Percentiles rank a stretch among this genome's conserved stretches.
Conservation (phyloP, 2,113 vertebrate genomes). For the Empidonax traillii region DNA sequence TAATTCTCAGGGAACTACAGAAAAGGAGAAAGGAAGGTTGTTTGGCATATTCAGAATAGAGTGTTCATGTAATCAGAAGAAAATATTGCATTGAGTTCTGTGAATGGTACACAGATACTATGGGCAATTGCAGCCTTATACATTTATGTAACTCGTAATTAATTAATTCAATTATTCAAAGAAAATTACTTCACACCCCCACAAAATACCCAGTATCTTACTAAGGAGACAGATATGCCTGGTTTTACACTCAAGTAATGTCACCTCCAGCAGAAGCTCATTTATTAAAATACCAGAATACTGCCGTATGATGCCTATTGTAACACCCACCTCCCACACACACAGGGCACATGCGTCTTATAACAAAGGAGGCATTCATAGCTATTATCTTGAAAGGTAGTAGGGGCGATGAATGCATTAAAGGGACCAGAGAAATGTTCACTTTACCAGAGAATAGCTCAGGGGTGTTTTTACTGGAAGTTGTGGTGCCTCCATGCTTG, state of each 20-base stretch:
- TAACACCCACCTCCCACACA: conserved; percentile 65
- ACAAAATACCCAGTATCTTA: conserved; percentile 41
- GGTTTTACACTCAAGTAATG: conserved; percentile 54
- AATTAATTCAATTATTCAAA: conserved; percentile 69
- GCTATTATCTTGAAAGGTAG: conserved; percentile 43
- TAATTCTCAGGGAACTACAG: conserved; percentile 7
- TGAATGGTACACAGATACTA: conserved; percentile 64
- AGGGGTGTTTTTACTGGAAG: not conserved
- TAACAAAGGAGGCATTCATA: conserved; percentile 58
- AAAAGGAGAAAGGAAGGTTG: conserved; percentile 43
- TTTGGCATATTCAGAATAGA: conserved; percentile 44
- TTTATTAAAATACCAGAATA: conserved; percentile 64
- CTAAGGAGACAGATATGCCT: conserved; percentile 58
- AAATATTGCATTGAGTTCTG: conserved; percentile 55
- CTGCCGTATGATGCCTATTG: conserved; percentile 50
- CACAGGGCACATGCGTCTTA: not conserved
- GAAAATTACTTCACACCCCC: conserved; percentile 54
- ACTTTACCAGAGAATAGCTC: not conserved
- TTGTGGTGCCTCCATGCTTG: not conserved
- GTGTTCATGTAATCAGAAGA: conserved; percentile 56
- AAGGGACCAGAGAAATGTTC: conserved; percentile 6
- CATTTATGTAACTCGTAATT: conserved; percentile 52
- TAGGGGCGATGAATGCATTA: not conserved
- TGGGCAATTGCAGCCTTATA: conserved; percentile 29
- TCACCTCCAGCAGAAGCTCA: conserved; percentile 57